Evolutionary conservation across 2,113 vertebrate species (phyloP), one percentile per base, ranked within the genome.

Genomic region (Erpornis zantholeuca): DNA sequence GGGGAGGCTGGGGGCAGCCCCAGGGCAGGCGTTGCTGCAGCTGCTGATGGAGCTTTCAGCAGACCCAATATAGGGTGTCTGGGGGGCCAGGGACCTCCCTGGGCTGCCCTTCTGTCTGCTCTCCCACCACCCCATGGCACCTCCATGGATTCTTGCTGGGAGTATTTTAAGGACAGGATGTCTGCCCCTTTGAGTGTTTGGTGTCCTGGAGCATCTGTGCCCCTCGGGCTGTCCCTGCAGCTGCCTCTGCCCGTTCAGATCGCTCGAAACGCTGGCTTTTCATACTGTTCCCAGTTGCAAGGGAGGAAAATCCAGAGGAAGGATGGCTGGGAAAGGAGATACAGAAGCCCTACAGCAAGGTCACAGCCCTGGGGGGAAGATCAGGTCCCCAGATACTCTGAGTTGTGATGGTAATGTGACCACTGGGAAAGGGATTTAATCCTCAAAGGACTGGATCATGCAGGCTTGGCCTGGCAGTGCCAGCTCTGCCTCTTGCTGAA

Each of bases 141-240:
- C 73, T 40, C 75, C 22, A 31, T 15, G 60, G 82, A 97, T 94
- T 77, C 76, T 33, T 11, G 0, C 54, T 82, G 69, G n/a, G 47
- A 90, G 89, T 91, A 96, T 96, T 96, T 96, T 92, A 88, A 89
- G 73, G 88, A 61, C 66, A 87, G 89, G 57, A 54, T 23, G 56
- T 31, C 63, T 94, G 82, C n/a, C 75, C 75, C 57, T 76, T 38
- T 53, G 3, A 40, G 35, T 15, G 65, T 82, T 78, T 93, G 72
- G 54, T 76, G 75, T 60, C 80, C 56, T 60, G 72, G 44, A 75
- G 82, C 53, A 69, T 91, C 78, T 64, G 73, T 23, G 24, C 36
- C 60, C 47, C 79, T 77, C 3, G 7, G 57, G 52, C 28, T 56
- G 42, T 7, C 78, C 44, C 4, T 49, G 44, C 87, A 95, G 68